Evolutionary conservation across 2,797 vertebrate species (phyloP), one percentile per base, ranked within the genome.

Genomic region (Pangasius larnaudii): DNA sequence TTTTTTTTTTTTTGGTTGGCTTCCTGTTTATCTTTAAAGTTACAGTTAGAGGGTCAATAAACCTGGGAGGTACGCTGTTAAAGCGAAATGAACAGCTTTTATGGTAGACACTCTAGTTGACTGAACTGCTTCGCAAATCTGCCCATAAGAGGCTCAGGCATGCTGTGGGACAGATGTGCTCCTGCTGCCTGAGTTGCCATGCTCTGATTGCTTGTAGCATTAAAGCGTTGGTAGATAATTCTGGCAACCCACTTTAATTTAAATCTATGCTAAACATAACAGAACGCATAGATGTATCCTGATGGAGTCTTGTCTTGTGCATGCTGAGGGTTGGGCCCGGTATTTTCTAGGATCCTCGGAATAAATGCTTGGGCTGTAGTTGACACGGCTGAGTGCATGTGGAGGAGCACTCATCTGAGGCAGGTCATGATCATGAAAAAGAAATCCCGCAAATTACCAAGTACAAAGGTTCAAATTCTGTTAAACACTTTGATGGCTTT

Each of bases 21-120:
- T 93, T 92, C 89, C 89, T 78, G 89, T 90, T 89, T 92, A 91
- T 89, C 90, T 91, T 90, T 42, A 79, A 53, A 16, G 81, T 88
- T 89, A 75, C 71, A 89, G 87, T 86, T 87, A 56, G 83, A 91
- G 88, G 89, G 86, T 92, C 92, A 90, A 90, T 92, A 83, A 94
- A 93, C 92, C 87, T 63, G 11, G 59, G 90, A 86, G 85, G 91
- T 91, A 88, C 88, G 67, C 92, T 90, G 87, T 88, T 88, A 91
- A 90, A 90, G 84, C 42, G 88, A 93, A 92, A 91, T 85, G 61
- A 91, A 91, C 88, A 65, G 86, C 85, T 89, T 91, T 89, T 89
- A 87, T 79, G 88, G 82, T 74, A 46, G 86, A 85, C 85, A 61
- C 72, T 81, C 36, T 27, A 39, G 33, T 22, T 39, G 56, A 27